These are phyloP conservation scores for Rhinopomastus cyanomelas DNA, from an alignment of 2,113 vertebrate genomes.

Conservation along the genomic window DNA sequence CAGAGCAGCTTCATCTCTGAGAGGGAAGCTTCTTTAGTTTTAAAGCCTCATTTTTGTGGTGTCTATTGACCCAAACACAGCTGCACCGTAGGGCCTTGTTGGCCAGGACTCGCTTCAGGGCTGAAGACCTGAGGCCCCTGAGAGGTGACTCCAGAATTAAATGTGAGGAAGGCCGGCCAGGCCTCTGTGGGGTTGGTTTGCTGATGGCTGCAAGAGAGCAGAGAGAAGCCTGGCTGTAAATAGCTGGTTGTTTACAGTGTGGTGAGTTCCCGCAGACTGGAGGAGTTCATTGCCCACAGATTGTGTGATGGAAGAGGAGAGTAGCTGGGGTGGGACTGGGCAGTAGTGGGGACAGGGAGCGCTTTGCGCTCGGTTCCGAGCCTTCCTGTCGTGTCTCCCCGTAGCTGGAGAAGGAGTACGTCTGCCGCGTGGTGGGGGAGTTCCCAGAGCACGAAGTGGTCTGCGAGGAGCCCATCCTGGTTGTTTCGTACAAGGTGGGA, in stretches of 20 bases:
- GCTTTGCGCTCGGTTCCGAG: background rate
- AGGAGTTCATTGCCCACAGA: too few relatives aligned
- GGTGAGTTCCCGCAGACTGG: too few relatives aligned
- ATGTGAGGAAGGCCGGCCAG: fast-evolving
- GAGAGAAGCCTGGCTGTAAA: background rate
- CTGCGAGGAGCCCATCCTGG: conserved; percentile 92
- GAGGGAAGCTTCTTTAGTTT: fast-evolving
- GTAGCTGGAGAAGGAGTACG: conserved; percentile 94
- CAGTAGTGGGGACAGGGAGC: background rate
- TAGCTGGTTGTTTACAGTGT: background rate
- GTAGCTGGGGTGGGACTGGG: background rate
- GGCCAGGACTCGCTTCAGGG: background rate
- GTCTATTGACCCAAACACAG: background rate
- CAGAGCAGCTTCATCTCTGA: background rate
- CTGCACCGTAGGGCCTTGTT: too few relatives aligned
- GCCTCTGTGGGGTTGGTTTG: background rate
- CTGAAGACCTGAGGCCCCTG: fast-evolving
- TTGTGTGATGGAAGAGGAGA: too few relatives aligned
- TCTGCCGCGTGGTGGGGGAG: conserved; percentile 91
- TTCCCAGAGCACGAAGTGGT: conserved; percentile 84
- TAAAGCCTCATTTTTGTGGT: background rate
- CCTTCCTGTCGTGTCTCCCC: background rate
- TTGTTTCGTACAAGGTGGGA: conserved; percentile 94
- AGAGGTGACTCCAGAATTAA: background rate
- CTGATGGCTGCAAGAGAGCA: fast-evolving